Evolutionary conservation across 2,113 vertebrate genomes (phyloP).

Genomic region (Anolis carolinensis): DNA sequence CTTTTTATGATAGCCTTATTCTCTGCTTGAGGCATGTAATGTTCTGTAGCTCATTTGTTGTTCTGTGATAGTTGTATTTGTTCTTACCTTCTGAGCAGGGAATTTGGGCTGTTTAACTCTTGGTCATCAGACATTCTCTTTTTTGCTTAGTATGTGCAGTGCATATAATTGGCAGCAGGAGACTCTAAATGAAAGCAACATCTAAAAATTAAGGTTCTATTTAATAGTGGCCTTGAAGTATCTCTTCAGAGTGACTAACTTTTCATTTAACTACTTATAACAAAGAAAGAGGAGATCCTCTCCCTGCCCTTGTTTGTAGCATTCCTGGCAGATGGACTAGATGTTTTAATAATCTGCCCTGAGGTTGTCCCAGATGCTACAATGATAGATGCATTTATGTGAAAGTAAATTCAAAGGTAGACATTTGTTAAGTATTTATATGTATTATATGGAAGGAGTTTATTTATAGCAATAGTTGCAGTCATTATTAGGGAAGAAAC

Average conservation of each 20-base stretch:
- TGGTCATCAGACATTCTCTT: neutral
- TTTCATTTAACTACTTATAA: slow-evolving; percentile 19
- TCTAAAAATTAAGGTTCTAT: neutral
- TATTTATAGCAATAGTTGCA: neutral
- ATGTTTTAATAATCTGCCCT: slow-evolving; percentile 27
- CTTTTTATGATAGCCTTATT: neutral
- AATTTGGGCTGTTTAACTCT: neutral
- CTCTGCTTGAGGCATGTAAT: neutral
- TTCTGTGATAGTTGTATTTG: neutral
- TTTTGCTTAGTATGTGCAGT: neutral
- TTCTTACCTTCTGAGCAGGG: neutral
- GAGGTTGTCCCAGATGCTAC: slow-evolving; percentile 36
- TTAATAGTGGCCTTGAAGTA: slow-evolving; percentile 8
- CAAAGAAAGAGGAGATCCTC: neutral
- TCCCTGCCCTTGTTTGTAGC: neutral
- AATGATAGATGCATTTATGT: slow-evolving; percentile 21
- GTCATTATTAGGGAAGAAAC: too few species aligned
- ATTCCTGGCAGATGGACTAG: slow-evolving; percentile 8
- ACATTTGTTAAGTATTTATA: neutral
- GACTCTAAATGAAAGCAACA: neutral
- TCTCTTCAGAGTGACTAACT: neutral
- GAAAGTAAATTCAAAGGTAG: slow-evolving; percentile 21
- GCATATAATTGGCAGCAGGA: neutral
- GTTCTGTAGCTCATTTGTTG: neutral
- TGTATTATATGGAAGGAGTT: neutral